phyloP scores from a whole-genome alignment of 2,797 vertebrate genomes.

The Geotrypetes seraphini region DNA sequence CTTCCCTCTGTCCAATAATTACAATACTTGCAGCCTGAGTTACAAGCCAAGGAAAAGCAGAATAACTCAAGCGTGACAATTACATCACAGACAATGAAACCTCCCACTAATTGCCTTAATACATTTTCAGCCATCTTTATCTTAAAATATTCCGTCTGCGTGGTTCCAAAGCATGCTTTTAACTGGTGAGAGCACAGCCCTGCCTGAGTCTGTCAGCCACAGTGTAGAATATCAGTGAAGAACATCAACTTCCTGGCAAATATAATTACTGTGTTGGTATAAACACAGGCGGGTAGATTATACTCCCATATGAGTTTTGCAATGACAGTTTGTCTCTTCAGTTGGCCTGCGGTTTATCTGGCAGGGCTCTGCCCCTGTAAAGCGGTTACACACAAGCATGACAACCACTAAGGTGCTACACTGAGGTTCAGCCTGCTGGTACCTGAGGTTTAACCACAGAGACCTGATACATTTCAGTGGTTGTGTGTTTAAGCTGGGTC shows the following conservation, averaged over 20 bases:
- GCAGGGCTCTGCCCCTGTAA: constrained; percentile 8
- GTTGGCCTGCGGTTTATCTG: constrained; percentile 31
- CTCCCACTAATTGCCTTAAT: not conserved
- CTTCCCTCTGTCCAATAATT: too few relatives aligned
- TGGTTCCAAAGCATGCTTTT: not conserved
- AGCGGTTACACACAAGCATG: constrained; percentile 21
- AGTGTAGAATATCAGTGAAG: constrained; percentile 4
- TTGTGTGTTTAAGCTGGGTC: not conserved
- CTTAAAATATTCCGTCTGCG: constrained; percentile 1
- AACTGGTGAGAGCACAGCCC: not conserved
- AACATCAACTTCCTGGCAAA: constrained; percentile 21
- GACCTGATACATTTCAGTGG: constrained; percentile 3
- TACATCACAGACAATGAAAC: not conserved
- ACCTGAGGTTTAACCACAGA: constrained; percentile 27
- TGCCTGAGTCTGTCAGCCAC: not conserved
- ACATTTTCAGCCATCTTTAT: not conserved
- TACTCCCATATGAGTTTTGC: constrained; percentile 33
- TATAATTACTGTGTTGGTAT: constrained; percentile 7
- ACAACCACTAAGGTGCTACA: constrained; percentile 9
- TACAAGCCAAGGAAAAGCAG: not conserved
- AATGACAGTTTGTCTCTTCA: constrained; percentile 36
- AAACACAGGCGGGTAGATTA: constrained; percentile 5
- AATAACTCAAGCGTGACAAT: not conserved
- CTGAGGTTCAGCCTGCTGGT: constrained; percentile 9
- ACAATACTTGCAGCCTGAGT: too few relatives aligned